Evolutionary conservation across 1,140 invertebrate genomes (phyloP).

Genomic region (Calliphora vicina): DNA sequence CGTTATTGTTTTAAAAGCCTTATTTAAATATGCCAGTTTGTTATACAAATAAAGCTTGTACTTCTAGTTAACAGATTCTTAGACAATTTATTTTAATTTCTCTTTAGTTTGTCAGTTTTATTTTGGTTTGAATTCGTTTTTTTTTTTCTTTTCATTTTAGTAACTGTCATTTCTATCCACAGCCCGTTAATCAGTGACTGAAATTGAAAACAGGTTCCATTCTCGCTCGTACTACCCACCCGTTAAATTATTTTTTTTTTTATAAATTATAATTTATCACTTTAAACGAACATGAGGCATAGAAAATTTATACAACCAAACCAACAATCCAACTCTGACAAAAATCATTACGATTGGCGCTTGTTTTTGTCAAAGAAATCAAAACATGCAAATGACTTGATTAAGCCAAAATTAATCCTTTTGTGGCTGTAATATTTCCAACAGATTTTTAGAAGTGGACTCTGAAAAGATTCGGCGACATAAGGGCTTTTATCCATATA

Average conservation of each 20-base stretch:
- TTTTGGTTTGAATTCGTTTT: background rate
- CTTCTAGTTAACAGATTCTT: background rate
- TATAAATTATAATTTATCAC: constrained; percentile 31
- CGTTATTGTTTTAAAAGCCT: too few species aligned
- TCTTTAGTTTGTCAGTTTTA: background rate
- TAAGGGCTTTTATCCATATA: too few species aligned
- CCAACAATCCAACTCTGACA: background rate
- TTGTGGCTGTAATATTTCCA: too few species aligned
- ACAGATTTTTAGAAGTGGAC: too few species aligned
- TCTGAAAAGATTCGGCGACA: too few species aligned
- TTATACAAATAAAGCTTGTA: too few species aligned
- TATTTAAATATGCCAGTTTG: background rate
- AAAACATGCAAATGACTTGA: constrained; percentile 32
- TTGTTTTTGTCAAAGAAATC: constrained; percentile 22
- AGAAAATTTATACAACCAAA: background rate
- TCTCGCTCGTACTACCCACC: background rate
- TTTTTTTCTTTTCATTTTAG: too few species aligned
- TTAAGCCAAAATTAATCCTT: background rate
- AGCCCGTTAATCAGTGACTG: background rate
- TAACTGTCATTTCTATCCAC: background rate
- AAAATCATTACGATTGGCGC: constrained; percentile 32
- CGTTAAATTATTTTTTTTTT: background rate
- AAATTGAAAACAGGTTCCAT: constrained; percentile 24
- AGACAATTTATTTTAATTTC: background rate
- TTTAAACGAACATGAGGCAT: constrained; percentile 2